A percentile compares a stretch with the other conserved stretches of the same genome.
Evolutionary conservation across 1,140 invertebrate genomes (phyloP).

Genomic region (Macrotrachela quadricornifera): DNA sequence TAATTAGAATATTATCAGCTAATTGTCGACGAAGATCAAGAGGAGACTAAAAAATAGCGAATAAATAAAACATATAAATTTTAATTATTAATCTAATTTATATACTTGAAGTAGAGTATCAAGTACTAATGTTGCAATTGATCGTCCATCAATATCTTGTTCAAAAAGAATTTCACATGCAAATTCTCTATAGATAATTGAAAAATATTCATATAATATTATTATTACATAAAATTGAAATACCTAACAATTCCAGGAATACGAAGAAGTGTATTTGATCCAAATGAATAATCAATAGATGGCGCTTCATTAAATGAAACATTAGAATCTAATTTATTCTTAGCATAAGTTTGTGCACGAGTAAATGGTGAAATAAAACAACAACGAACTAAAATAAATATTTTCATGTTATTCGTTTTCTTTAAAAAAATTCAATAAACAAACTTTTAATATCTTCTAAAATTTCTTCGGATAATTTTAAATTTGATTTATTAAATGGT

Average conservation of each 20-base stretch:
- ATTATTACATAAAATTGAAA: too few species aligned
- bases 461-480: slow-evolving; percentile 18
- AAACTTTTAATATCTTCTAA: slow-evolving; percentile 35
- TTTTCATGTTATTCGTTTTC: too few species aligned
- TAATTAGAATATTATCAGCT: slow-evolving; percentile 56
- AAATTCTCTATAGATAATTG: too few species aligned
- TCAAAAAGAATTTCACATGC: slow-evolving; percentile 62
- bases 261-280: neutral
- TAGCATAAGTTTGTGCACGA: slow-evolving; percentile 33
- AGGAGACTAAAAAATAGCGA: slow-evolving; percentile 43
- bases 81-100: too few species aligned
- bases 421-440: too few species aligned
- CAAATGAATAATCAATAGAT: neutral
- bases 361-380: slow-evolving; percentile 60
- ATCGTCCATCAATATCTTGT: slow-evolving; percentile 56
- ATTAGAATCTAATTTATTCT: neutral
- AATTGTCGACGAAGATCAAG: slow-evolving; percentile 48
- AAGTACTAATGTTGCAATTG: slow-evolving; percentile 57
- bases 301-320: neutral
- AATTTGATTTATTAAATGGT: too few species aligned
- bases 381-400: slow-evolving; percentile 25
- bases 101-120: slow-evolving; percentile 42
- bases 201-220: too few species aligned
- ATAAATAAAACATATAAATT: too few species aligned
- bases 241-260: slow-evolving; percentile 13